phyloP scores from a whole-genome alignment of 1,140 invertebrate genomes.

The Hermetia illucens region DNA sequence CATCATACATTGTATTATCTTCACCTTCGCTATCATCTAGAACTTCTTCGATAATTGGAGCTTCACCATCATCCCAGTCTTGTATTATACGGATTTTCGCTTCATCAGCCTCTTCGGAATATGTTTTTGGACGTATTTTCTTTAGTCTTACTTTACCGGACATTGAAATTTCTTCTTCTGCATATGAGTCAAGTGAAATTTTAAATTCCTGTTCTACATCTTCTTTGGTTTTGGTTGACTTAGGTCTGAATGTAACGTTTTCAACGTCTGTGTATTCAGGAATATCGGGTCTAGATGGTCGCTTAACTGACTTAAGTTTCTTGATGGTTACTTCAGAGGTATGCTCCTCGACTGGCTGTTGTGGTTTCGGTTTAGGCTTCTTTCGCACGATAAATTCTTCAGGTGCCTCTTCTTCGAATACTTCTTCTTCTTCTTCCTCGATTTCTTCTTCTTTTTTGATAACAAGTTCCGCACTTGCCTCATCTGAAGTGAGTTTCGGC shows the following conservation, averaged over 20 bases:
- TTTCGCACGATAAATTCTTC: conserved; percentile 40
- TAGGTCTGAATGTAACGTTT: conserved; percentile 59
- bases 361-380: conserved; percentile 28
- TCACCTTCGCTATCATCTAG: conserved; percentile 41
- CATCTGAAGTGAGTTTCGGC: conserved; percentile 6
- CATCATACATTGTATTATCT: conserved; percentile 45
- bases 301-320: conserved; percentile 48
- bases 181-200: conserved; percentile 66
- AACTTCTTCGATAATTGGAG: conserved; percentile 53
- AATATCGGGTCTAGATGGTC: conserved; percentile 42
- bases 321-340: conserved; percentile 57
- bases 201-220: conserved; percentile 77
- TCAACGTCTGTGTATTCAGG: conserved; percentile 56
- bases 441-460: conserved; percentile 15
- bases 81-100: conserved; percentile 54
- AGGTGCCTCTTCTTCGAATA: conserved; percentile 22
- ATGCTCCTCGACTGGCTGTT: conserved; percentile 48
- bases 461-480: conserved; percentile 8
- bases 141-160: conserved; percentile 67
- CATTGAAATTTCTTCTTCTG: conserved; percentile 74
- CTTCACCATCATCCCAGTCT: conserved; percentile 48
- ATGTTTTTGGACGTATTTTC: conserved; percentile 50
- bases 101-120: conserved; percentile 55
- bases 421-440: conserved; percentile 12
- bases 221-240: conserved; percentile 56